Evolutionary conservation across 2,888 invertebrate species (phyloP).

Genomic region (Parapristionchus giblindavisi): DNA sequence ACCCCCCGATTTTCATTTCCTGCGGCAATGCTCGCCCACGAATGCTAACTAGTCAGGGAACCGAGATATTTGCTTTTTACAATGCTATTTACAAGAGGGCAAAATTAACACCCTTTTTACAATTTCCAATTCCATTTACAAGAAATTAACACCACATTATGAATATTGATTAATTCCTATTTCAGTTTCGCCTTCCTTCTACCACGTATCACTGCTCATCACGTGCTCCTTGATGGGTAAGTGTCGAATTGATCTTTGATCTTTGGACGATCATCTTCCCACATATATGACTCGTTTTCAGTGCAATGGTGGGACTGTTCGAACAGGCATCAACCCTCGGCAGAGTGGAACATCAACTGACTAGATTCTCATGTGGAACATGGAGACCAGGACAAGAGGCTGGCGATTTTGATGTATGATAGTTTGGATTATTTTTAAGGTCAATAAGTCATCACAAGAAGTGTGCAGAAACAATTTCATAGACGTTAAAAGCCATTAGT

Average conservation of each 20-base stretch:
- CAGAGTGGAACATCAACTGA: conserved; percentile 62
- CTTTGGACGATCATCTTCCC: neutral
- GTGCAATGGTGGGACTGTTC: conserved; percentile 61
- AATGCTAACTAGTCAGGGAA: no score
- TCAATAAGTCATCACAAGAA: no score
- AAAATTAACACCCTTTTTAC: no score
- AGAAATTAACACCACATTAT: neutral
- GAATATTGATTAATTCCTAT: conserved; percentile 40
- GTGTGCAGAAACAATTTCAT: no score
- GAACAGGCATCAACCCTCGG: conserved; percentile 63
- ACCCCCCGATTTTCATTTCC: no score
- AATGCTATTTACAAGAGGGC: no score
- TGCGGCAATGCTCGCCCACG: no score
- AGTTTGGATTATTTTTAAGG: no score
- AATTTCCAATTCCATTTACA: no score
- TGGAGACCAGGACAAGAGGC: conserved; percentile 45
- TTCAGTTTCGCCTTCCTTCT: conserved; percentile 59
- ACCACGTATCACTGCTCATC: conserved; percentile 62
- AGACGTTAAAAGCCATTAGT: no score
- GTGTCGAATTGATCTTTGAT: neutral
- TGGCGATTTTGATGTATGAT: conserved; percentile 32
- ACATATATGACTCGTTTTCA: conserved; percentile 38
- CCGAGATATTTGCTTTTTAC: no score
- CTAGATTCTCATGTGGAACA: conserved; percentile 48
- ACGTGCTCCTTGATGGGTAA: conserved; percentile 60